phyloP scores from a whole-genome alignment of 2,113 vertebrate genomes.

The Tauraco erythrolophus region DNA sequence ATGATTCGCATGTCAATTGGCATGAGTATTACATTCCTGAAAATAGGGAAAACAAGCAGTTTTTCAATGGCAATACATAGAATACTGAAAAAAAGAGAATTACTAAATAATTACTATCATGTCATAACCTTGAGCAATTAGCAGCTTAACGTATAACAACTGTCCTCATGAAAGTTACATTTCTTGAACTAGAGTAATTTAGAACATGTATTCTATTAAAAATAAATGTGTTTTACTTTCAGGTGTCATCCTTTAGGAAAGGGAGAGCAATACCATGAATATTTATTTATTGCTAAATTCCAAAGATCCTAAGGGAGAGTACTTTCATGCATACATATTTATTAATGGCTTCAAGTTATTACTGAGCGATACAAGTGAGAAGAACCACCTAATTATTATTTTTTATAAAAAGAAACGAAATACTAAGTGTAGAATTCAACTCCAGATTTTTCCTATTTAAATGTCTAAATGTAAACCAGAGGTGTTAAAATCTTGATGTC shows the following conservation, averaged over 20 bases:
- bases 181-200: neutral
- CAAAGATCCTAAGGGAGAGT: neutral
- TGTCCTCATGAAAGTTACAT: neutral
- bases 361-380: neutral
- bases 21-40: neutral
- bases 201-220: neutral
- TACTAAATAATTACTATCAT: neutral
- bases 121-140: neutral
- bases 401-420: neutral
- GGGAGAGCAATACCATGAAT: neutral
- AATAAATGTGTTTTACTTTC: neutral
- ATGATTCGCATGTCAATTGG: neutral
- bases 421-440: neutral
- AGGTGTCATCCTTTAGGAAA: neutral
- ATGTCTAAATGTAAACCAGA: neutral
- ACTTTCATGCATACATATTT: neutral
- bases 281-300: neutral
- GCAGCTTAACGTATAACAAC: neutral
- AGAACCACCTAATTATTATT: neutral
- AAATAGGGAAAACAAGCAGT: neutral
- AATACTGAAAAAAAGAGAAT: neutral
- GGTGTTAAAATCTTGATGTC: neutral
- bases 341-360: neutral
- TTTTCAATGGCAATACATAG: neutral
- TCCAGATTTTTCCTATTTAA: neutral